Evolutionary conservation across 2,113 vertebrate genomes (phyloP).

Genomic region (Opisthocomus hoazin): DNA sequence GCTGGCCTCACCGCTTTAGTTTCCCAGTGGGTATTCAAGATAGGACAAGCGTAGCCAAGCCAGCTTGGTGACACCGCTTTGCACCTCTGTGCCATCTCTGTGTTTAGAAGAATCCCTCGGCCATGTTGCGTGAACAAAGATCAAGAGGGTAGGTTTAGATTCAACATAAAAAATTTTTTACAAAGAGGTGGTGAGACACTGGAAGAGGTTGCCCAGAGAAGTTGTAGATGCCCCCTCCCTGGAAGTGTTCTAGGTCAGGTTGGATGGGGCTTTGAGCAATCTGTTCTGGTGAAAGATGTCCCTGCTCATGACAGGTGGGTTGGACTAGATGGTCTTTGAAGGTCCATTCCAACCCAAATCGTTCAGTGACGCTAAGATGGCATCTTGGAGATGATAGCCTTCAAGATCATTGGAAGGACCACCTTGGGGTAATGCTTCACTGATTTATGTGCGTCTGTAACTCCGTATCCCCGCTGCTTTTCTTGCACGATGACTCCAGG

Average conservation of each 20-base stretch:
- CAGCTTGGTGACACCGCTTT: background rate
- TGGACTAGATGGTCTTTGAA: background rate
- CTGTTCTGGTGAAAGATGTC: background rate
- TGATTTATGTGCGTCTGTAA: background rate
- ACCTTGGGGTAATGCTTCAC: background rate
- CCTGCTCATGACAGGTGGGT: background rate
- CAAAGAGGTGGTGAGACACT: background rate
- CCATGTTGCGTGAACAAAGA: background rate
- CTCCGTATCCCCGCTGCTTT: rapidly evolving
- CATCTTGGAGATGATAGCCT: background rate
- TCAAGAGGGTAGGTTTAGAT: no score
- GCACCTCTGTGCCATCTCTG: background rate
- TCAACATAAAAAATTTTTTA: background rate
- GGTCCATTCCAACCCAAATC: background rate
- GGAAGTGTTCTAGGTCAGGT: background rate
- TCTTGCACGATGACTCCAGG: background rate
- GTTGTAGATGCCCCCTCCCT: background rate
- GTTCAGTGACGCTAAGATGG: background rate
- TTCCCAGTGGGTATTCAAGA: background rate
- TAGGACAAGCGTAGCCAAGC: background rate
- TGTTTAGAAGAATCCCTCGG: background rate
- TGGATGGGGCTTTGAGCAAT: background rate
- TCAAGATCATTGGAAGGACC: background rate
- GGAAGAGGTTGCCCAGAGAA: background rate
- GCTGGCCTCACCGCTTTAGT: background rate